Base-by-base conservation (phyloP, 2,888 invertebrate species). In the Steromphala cineraria region DNA sequence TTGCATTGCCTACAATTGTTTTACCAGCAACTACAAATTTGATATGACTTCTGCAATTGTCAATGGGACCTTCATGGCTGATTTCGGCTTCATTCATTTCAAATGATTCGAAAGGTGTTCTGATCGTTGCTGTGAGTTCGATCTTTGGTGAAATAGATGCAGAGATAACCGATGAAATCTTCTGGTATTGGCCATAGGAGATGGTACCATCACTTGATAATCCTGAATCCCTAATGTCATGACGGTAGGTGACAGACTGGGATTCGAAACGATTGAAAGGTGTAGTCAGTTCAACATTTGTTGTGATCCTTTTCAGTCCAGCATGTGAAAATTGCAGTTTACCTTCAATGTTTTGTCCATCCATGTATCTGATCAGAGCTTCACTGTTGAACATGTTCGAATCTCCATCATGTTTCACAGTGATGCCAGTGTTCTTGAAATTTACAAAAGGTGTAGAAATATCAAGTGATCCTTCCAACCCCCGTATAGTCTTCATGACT, bases 21-120 rank as follows among this genome's bases (percentile, higher is more conserved):
- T 62, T 40, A 19, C 53, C 79, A 4, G 83, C 71, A 28, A 71
- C 28, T 13, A 76, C 67, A n/a, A 88, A 13, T 28, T 88, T 84
- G 4, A 82, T 83, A 40, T 86, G 85, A 56, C 87, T 86, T 17
- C 81, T 85, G 80, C 91, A 89, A 53, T 85, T 84, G 36, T 75
- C 80, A 17, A 79, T 21, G 13, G 81, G 82, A n/a, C 87, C 89
- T n/a, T 83, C 83, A 53, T 91, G 90, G 24, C 83, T 78, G 74
- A 89, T 79, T 5, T 84, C 67, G 24, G 87, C 79, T 53, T 83
- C 85, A 78, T 84, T 82, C 31, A 80, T 55, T 28, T 87, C 83
- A 81, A 85, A 85, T 17, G 84, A 86, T 17, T 77, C 21, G 78
- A 88, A 87, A 13, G 89, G 89, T 71, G 71, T 71, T 31, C 40